Evolutionary conservation across 2,113 vertebrate species (phyloP), one percentile per base, ranked within the genome.

Genomic region (Typhlomys cinereus): DNA sequence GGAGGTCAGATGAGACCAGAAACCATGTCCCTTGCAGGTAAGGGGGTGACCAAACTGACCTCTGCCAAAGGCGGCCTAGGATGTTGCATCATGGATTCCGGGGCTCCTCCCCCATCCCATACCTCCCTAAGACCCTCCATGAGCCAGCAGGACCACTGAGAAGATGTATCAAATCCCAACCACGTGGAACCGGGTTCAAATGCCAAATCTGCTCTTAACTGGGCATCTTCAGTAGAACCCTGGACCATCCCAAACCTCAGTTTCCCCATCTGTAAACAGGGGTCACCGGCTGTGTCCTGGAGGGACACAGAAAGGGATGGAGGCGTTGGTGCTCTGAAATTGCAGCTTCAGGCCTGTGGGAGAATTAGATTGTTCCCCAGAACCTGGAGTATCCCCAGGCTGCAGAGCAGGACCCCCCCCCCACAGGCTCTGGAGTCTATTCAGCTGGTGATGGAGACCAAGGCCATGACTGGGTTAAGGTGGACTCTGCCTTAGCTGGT

Each of bases 401-500:
- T 74, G 41, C 44, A 67, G 70, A 59, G 3, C 0, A 23, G 69
- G 75, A 15, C 44, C 59, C 23, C 50, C 66, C 82, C 25, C 23
- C 50, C 66, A 64, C 25, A 39, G 31, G 23, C 44, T 69, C 62
- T 17, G 70, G 31, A 4, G 13, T 27, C 74, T 34, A 6, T 21
- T n/a, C 12, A 48, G 52, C 12, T 39, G 61, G 29, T 2, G 2
- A 23, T 14, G 21, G 71, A 57, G 75, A 21, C 89, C 67, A 27
- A 66, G 7, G 61, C 61, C 31, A 13, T 0, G 4, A 44, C 8
- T 71, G 2, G 17, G n/a, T n/a, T 57, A 67, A 50, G 0, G 6
- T 67, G 84, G 79, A 81, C 80, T 69, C 93, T 54, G 54, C 89
- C 71, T 62, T 52, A 64, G 89, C 75, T 57, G 70, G 79, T 41